Percentiles rank a stretch among this genome's conserved stretches.
These are phyloP conservation scores for Tragopan temminckii DNA, from an alignment of 2,797 vertebrate genomes.

Conservation along the genomic window DNA sequence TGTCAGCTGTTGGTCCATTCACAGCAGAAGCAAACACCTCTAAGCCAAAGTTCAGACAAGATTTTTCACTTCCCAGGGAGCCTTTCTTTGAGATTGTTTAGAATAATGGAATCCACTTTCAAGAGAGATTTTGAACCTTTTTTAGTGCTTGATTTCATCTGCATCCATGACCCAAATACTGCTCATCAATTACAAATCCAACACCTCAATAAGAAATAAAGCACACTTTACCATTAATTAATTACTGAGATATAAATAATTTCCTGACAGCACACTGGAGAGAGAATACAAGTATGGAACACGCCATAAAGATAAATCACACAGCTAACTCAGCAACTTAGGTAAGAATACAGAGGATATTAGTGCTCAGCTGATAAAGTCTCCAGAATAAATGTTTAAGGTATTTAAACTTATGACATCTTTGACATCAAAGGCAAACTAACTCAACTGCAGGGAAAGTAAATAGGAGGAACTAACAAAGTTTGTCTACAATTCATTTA, in stretches of 20 bases:
- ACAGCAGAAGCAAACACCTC: background rate
- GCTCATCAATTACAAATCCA: background rate
- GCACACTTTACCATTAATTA: slow-evolving; percentile 5
- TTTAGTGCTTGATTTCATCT: background rate
- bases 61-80: background rate
- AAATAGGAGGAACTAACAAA: slow-evolving; percentile 33
- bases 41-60: background rate
- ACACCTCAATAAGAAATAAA: slow-evolving; percentile 11
- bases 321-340: background rate
- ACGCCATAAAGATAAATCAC: slow-evolving; percentile 17
- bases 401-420: slow-evolving; percentile 29
- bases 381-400: slow-evolving; percentile 31
- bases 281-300: background rate
- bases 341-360: slow-evolving; percentile 2
- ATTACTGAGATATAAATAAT: background rate
- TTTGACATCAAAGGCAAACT: slow-evolving; percentile 39
- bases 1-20: background rate
- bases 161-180: background rate
- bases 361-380: background rate
- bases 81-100: background rate
- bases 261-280: background rate
- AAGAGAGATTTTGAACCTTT: background rate
- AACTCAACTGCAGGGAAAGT: background rate
- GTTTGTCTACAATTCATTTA: slow-evolving; percentile 16
- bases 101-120: background rate